Evolutionary conservation across 1,140 invertebrate species (phyloP), one percentile per base, ranked within the genome.

Genomic region (Panagrolaimus sp.): DNA sequence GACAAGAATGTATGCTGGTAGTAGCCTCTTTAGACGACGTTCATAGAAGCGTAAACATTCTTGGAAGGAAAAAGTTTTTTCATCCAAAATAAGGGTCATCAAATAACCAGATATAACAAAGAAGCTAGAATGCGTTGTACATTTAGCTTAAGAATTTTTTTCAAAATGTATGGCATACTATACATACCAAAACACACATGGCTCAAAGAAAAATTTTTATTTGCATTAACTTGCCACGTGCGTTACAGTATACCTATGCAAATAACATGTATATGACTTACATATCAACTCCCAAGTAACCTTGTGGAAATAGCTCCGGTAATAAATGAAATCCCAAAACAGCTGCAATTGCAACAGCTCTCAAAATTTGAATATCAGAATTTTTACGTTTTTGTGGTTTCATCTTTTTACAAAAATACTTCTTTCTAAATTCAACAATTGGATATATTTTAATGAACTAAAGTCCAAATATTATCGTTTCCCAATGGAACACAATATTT

Each of bases 31-130:
- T 20, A 57, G 20, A 11, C 51, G 20, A 11, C 51, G 20, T 57
- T 57, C 51, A 57, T 57, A 57, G 8, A 57, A 57, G 9, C 51
- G 51, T 0, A 57, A 11, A 0, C 14, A 20, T 5, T 4, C 20
- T n/a, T 20, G 13, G n/a, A 57, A 11, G 4, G 51, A 20, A 4
- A 20, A 9, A 2, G n/a, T 1, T 13, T 20, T 25, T 16, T 20
- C 20, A 27, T 20, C 51, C 1, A 27, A 25, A 27, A 57, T 57
- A 20, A 16, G 4, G 1, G 51, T 57, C 51, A 57, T 57, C 8
- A 57, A 23, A 27, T 57, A 57, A 1, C 51, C 51, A 27, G 51
- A 57, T 20, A 57, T 57, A 1, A 57, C 74, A 51, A 57, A 57
- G 20, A 57, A 57, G 9, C 51, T 57, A 5, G 8, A 57, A 57